Percentiles rank a stretch among this genome's conserved stretches.
Conservation (phyloP, 1,140 invertebrate genomes). For the Thalassaphorura encarpata region DNA sequence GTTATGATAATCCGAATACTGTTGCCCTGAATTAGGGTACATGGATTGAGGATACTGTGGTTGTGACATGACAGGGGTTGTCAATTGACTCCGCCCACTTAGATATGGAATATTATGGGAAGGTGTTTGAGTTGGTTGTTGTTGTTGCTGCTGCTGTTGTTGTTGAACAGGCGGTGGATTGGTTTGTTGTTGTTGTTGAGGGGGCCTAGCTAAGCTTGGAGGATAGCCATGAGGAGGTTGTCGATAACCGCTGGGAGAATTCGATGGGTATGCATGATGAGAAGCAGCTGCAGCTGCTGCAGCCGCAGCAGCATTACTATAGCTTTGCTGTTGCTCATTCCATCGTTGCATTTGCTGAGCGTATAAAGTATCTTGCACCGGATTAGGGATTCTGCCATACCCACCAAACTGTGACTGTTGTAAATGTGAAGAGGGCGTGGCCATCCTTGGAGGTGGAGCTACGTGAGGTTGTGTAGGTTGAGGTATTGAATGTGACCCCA, state of each 20-base stretch:
- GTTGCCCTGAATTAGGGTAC: slow-evolving; percentile 29
- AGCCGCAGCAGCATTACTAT: slow-evolving; percentile 20
- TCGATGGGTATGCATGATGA: too few species aligned
- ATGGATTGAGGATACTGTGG: slow-evolving; percentile 36
- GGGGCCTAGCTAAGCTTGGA: slow-evolving; percentile 24
- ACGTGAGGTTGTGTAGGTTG: slow-evolving; percentile 24
- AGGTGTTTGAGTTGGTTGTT: slow-evolving; percentile 34
- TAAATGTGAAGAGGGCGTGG: slow-evolving; percentile 13
- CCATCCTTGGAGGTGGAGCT: slow-evolving; percentile 20
- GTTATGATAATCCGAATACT: slow-evolving; percentile 33
- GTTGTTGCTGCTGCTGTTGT: slow-evolving; percentile 27
- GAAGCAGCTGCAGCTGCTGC: too few species aligned
- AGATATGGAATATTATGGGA: slow-evolving; percentile 43
- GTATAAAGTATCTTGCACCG: slow-evolving; percentile 25
- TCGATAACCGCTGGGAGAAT: too few species aligned
- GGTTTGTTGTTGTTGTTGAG: slow-evolving; percentile 23
- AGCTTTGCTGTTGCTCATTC: slow-evolving; percentile 42
- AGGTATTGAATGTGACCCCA: slow-evolving; percentile 6
- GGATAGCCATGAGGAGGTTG: slow-evolving; percentile 31
- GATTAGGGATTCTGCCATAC: slow-evolving; percentile 34
- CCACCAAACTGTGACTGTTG: slow-evolving; percentile 40
- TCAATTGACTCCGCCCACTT: slow-evolving; percentile 41
- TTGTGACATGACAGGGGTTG: slow-evolving; percentile 37
- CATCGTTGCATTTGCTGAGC: slow-evolving; percentile 30
- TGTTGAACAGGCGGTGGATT: slow-evolving; percentile 12